A percentile compares a stretch with the other conserved stretches of the same genome.
Conservation (phyloP, 2,888 invertebrate species). For the Eupsilia transversa region DNA sequence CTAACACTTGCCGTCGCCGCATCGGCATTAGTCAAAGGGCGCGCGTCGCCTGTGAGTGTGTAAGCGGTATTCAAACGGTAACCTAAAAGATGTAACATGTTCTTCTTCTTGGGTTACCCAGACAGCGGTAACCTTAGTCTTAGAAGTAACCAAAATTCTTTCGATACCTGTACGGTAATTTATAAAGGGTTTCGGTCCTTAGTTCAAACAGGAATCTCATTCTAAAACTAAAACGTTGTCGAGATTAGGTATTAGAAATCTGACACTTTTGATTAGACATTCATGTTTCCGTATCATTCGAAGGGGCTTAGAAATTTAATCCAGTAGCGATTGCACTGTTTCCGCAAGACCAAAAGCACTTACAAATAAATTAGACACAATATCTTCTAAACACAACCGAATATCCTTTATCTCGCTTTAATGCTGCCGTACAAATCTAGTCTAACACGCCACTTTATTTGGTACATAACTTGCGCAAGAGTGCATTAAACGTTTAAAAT, state of each 20-base stretch:
- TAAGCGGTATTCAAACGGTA: no score
- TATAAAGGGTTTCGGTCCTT: no score
- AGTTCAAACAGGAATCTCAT: no score
- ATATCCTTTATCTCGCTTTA: conserved; percentile 43
- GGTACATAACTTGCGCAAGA: conserved; percentile 63
- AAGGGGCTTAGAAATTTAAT: conserved; percentile 19
- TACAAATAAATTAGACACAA: conserved; percentile 32
- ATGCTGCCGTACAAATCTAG: conserved; percentile 46
- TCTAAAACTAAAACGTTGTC: neutral
- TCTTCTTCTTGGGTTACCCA: no score
- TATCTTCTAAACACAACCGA: conserved; percentile 35
- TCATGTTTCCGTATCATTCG: neutral
- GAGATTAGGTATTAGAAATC: neutral
- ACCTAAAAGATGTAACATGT: no score
- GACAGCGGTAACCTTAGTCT: no score
- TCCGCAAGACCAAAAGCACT: conserved; percentile 3
- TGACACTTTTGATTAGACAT: neutral
- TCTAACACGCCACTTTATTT: conserved; percentile 57
- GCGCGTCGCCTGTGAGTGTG: no score
- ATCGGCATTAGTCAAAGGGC: no score
- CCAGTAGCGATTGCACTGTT: neutral
- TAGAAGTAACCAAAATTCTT: no score
- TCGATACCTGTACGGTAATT: no score
- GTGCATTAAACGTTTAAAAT: conserved; percentile 65
- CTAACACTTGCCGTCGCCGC: no score